These are phyloP conservation scores for Borostomias antarcticus DNA, from an alignment of 2,797 vertebrate species.

Conservation along the genomic window DNA sequence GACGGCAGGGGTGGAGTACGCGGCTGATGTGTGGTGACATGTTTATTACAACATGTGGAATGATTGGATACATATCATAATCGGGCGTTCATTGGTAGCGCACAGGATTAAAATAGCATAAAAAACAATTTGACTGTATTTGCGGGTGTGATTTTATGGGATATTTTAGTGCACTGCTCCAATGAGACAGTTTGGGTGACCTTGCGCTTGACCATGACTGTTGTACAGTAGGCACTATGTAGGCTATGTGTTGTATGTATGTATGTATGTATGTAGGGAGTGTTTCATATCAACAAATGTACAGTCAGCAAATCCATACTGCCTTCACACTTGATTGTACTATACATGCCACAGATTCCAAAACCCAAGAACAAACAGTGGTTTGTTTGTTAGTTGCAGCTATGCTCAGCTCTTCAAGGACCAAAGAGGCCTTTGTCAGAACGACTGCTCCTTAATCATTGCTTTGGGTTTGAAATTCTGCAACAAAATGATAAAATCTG, in stretches of 20 bases:
- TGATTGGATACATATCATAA: constrained; percentile 5
- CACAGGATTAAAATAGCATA: background rate
- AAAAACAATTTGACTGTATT: background rate
- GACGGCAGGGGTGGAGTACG: background rate
- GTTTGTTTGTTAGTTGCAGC: constrained; percentile 61
- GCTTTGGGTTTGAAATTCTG: constrained; percentile 65
- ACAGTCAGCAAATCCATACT: constrained; percentile 11
- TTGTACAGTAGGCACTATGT: too few species aligned
- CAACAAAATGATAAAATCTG: constrained; percentile 68
- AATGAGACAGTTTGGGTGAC: background rate
- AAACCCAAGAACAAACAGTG: constrained; percentile 58
- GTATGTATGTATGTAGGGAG: too few species aligned
- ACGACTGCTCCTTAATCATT: constrained; percentile 57
- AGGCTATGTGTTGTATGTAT: too few species aligned
- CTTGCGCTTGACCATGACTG: background rate
- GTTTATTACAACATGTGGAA: constrained; percentile 17
- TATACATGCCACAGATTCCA: constrained; percentile 54
- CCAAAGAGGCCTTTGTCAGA: constrained; percentile 66
- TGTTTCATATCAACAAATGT: background rate
- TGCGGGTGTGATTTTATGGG: background rate
- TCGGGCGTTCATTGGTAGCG: background rate
- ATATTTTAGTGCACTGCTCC: background rate
- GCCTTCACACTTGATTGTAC: constrained; percentile 5
- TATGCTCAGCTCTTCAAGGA: constrained; percentile 31
- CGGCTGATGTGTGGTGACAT: background rate